Evolutionary conservation across 2,113 vertebrate genomes (phyloP).

Genomic region (Apus apus): DNA sequence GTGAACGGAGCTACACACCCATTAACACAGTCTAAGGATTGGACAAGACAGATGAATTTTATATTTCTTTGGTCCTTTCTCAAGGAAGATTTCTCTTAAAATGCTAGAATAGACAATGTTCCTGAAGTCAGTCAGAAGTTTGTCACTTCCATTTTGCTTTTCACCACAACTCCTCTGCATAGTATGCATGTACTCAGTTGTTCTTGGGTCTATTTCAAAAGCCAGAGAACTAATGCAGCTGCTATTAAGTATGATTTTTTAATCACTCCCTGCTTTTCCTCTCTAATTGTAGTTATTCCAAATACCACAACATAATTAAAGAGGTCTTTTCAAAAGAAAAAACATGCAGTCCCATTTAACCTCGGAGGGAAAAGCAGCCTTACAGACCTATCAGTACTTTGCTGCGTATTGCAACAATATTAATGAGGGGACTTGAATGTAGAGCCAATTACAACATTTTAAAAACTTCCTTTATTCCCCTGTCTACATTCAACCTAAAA

Average conservation of each 20-base stretch:
- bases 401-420: conserved; percentile 27
- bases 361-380: conserved; percentile 48
- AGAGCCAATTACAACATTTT: conserved; percentile 47
- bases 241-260: conserved; percentile 68
- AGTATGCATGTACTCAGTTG: neutral
- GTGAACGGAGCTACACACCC: neutral
- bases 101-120: neutral
- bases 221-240: conserved; percentile 55
- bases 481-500: neutral
- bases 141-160: neutral
- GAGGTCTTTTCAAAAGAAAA: conserved; percentile 50
- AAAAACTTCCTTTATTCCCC: conserved; percentile 6
- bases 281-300: conserved; percentile 70
- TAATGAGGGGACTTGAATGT: conserved; percentile 19
- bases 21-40: neutral
- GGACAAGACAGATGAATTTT: neutral
- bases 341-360: conserved; percentile 28
- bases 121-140: neutral
- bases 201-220: conserved; percentile 37
- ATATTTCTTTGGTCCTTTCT: neutral
- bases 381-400: conserved; percentile 45
- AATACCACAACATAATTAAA: conserved; percentile 57
- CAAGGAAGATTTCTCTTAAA: neutral
- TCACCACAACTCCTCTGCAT: neutral
- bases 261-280: conserved; percentile 67